Evolutionary conservation across 2,113 vertebrate species (phyloP).

Genomic region (Chitala chitala): DNA sequence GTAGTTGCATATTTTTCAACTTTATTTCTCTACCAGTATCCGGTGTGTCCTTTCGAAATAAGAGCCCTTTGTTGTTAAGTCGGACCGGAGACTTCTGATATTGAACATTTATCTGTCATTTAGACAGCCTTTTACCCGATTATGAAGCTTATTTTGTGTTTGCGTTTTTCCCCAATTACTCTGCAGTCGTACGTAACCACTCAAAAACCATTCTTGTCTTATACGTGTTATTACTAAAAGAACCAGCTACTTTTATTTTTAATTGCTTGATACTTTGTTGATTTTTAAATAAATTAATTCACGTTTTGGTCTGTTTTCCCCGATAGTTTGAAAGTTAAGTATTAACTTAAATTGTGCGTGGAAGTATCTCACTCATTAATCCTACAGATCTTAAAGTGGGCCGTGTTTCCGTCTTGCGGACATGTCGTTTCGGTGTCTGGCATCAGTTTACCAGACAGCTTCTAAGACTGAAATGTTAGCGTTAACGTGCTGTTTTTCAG

Average conservation of each 20-base stretch:
- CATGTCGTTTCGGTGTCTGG: background rate
- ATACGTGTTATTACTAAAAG: background rate
- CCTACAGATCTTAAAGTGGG: too few relatives aligned
- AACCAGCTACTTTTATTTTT: background rate
- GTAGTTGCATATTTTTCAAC: background rate
- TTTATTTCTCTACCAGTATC: background rate
- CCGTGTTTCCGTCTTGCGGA: background rate
- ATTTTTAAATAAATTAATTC: background rate
- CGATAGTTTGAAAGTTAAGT: background rate
- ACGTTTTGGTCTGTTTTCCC: background rate
- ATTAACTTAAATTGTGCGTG: background rate
- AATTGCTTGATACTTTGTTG: background rate
- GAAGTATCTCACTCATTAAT: background rate
- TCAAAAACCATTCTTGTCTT: background rate
- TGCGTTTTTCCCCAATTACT: background rate
- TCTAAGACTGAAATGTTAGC: background rate
- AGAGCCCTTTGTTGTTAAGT: slow-evolving; percentile 11
- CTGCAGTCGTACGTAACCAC: background rate
- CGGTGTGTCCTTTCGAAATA: slow-evolving; percentile 19
- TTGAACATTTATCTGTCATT: background rate
- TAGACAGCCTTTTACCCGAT: background rate
- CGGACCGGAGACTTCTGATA: background rate
- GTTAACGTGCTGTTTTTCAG: background rate
- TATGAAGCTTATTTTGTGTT: background rate
- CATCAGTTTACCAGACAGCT: background rate